Base-by-base conservation (phyloP, 2,113 vertebrate species). In the Alaudala cheleensis region DNA sequence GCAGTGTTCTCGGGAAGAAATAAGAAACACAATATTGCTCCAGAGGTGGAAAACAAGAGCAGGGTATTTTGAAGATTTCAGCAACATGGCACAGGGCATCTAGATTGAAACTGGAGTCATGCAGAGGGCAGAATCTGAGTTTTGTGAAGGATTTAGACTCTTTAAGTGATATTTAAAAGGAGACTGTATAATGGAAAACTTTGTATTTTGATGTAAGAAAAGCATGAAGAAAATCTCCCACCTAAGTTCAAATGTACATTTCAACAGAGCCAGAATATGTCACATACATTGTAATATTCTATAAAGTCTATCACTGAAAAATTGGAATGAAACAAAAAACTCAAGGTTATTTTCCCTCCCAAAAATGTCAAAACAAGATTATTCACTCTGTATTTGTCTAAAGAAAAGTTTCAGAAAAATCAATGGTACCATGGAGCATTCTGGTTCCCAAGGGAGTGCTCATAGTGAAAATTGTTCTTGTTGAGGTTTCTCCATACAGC, bases 331-430 rank as follows among this genome's bases (percentile, higher is more conserved):
- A 70, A 80, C 18, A 65, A 86, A 79, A 79, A 65, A 21, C 2
- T 60, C 23, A 51, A 71, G 50, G 6, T 37, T 60, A 33, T 49
- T 56, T 20, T 20, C 2, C 11, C 6, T 9, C 7, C 5, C 3
- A 23, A 40, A 61, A 78, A 25, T 54, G 66, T 5, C 60, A 72
- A 69, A 92, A 87, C 61, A 33, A 33, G 24, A 34, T 53, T 39
- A 91, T 85, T 81, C 42, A 42, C 20, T 66, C 34, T 57, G n/a
- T 60, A 40, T 83, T 77, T 84, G 37, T 78, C 74, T 83, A 49
- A 92, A 92, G 25, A 25, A 94, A 90, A 88, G 74, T 74, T 88
- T 60, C 31, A 83, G 60, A 72, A 83, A 94, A 94, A 93, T 64
- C 65, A 64, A 1, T 61, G 82, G 15, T 84, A 77, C 91, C 16